Evolutionary conservation across 1,140 invertebrate species (phyloP).

Genomic region (Pseudachorutes palmiensis): DNA sequence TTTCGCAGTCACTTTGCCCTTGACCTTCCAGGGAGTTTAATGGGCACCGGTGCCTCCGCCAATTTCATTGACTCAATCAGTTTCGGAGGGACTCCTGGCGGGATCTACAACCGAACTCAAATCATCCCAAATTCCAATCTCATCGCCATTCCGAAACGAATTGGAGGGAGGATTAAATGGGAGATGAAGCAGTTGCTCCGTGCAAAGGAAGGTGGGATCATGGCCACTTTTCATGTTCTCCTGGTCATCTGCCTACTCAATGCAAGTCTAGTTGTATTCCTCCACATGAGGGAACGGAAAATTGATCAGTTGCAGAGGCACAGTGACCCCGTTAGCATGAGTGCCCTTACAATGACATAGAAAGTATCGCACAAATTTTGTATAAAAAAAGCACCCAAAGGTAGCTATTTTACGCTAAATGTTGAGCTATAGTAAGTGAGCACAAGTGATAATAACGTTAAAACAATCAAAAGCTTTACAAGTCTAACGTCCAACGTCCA

Average conservation of each 20-base stretch:
- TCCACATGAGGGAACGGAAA: conserved; percentile 87
- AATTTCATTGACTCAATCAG: conserved; percentile 93
- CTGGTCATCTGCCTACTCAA: conserved; percentile 78
- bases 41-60: conserved; percentile 91
- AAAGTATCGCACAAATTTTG: too few species aligned
- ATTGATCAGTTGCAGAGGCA: conserved; percentile 60
- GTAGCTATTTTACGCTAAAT: too few species aligned
- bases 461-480: too few species aligned
- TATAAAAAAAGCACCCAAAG: too few species aligned
- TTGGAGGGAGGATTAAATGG: conserved; percentile 70
- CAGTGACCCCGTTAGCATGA: background rate
- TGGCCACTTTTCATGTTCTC: conserved; percentile 80
- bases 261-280: conserved; percentile 67
- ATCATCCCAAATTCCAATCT: conserved; percentile 97
- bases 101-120: conserved; percentile 56
- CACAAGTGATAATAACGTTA: too few species aligned
- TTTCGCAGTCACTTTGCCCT: conserved; percentile 85
- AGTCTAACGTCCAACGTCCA: too few species aligned
- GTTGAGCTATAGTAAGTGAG: too few species aligned
- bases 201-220: conserved; percentile 76
- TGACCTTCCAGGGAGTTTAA: conserved; percentile 86
- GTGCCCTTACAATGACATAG: conserved; percentile 2
- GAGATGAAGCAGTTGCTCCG: conserved; percentile 88
- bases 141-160: conserved; percentile 80
- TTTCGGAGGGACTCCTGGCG: conserved; percentile 49